Evolutionary conservation across 1,140 invertebrate genomes (phyloP).

Genomic region (Phenacoccus solenopsis): DNA sequence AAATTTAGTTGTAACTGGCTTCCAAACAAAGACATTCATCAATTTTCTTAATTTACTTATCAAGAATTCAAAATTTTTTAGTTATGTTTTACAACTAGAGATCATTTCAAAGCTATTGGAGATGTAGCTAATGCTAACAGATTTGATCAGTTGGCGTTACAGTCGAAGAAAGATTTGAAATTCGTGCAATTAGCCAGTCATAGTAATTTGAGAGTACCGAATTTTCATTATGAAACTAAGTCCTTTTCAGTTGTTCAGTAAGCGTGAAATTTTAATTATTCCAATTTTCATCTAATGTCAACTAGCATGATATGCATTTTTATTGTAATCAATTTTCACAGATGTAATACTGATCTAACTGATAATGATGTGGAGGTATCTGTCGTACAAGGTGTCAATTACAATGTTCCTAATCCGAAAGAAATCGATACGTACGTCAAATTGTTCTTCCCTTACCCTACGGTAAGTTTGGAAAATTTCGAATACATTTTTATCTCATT

Average conservation of each 20-base stretch:
- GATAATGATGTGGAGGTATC: conserved; percentile 82
- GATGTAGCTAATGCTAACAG: conserved; percentile 79
- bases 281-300: conserved; percentile 8
- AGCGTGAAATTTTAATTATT: conserved; percentile 31
- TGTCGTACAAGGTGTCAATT: conserved; percentile 76
- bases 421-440: conserved; percentile 90
- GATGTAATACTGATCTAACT: conserved; percentile 77
- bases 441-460: conserved; percentile 84
- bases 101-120: conserved; percentile 85
- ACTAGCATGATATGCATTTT: conserved; percentile 8
- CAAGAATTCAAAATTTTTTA: not conserved
- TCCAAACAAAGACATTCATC: no score
- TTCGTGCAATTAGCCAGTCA: conserved; percentile 58
- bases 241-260: conserved; percentile 81
- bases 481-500: no score
- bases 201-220: conserved; percentile 47
- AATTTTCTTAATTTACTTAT: conserved; percentile 24
- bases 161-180: conserved; percentile 79
- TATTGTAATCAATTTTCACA: conserved; percentile 31
- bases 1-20: not conserved
- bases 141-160: conserved; percentile 75
- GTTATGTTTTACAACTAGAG: conserved; percentile 70
- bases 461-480: conserved; percentile 55
- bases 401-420: conserved; percentile 67
- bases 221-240: conserved; percentile 85